Evolutionary conservation across 2,113 vertebrate genomes (phyloP).

Genomic region (Xerus inauris): DNA sequence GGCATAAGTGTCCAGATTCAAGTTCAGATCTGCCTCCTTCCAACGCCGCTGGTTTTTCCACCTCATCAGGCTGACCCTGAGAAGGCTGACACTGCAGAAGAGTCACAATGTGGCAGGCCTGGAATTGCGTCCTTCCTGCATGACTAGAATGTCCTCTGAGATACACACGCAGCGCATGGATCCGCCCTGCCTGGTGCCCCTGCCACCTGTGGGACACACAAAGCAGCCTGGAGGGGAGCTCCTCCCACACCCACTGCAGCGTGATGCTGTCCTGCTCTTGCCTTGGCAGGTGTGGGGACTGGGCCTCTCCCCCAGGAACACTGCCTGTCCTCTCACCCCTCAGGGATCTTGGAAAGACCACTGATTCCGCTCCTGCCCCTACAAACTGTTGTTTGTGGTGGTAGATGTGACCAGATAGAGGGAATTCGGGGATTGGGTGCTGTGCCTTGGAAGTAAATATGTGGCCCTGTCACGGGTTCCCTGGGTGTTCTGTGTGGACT

Average conservation of each 20-base stretch:
- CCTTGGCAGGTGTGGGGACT: neutral
- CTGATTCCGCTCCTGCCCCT: neutral
- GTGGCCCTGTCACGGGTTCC: neutral
- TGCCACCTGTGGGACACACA: neutral
- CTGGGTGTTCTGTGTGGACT: neutral
- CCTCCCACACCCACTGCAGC: no score
- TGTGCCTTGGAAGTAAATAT: neutral
- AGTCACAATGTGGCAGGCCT: neutral
- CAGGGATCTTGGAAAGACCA: neutral
- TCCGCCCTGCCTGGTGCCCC: neutral
- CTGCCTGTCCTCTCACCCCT: neutral
- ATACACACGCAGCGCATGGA: neutral
- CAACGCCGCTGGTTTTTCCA: neutral
- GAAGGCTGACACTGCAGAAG: slow-evolving; percentile 51
- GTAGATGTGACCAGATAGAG: neutral
- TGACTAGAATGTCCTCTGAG: slow-evolving; percentile 6
- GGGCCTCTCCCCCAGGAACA: neutral
- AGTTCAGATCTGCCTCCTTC: slow-evolving; percentile 8
- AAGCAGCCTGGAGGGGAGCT: neutral
- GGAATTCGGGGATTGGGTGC: neutral
- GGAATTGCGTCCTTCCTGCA: neutral
- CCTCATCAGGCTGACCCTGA: neutral
- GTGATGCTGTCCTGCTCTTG: neutral
- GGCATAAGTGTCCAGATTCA: neutral
- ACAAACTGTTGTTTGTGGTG: neutral